These are phyloP conservation scores for Xiphophorus maculatus DNA, from an alignment of 2,113 vertebrate species.

Conservation along the genomic window DNA sequence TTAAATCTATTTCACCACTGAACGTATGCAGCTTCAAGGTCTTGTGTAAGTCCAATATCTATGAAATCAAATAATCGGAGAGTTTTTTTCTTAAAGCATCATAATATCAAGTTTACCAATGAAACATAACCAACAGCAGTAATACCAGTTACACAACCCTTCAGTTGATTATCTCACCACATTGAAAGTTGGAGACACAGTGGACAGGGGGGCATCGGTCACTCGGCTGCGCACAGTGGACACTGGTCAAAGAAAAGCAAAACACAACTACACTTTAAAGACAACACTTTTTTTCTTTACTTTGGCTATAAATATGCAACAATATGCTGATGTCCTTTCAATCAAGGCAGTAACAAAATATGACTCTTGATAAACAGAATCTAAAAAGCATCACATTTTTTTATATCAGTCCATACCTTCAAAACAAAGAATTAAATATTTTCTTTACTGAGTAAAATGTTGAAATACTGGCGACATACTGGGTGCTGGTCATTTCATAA, in stretches of 20 bases:
- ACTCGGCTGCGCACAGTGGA: constrained; percentile 56
- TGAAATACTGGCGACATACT: no score
- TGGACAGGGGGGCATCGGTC: constrained; percentile 84
- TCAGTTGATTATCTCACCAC: constrained; percentile 83
- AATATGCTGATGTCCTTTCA: not conserved
- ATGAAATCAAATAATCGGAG: no score
- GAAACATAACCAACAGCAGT: not conserved
- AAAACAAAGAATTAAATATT: not conserved
- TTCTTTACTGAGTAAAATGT: not conserved
- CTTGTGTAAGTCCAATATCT: no score
- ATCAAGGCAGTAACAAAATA: not conserved
- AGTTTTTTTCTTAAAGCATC: not conserved
- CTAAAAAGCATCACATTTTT: not conserved
- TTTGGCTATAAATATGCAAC: not conserved
- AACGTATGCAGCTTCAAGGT: not conserved
- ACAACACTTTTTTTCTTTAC: not conserved
- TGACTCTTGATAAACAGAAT: not conserved
- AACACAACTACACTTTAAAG: not conserved
- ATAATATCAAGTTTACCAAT: not conserved
- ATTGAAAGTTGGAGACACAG: constrained; percentile 87
- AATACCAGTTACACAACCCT: no score
- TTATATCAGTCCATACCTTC: not conserved
- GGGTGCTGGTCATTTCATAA: no score
- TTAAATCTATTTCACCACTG: not conserved
- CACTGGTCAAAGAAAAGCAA: constrained; percentile 64